phyloP scores from a whole-genome alignment of 2,888 invertebrate species.

The Aphrophora alni region DNA sequence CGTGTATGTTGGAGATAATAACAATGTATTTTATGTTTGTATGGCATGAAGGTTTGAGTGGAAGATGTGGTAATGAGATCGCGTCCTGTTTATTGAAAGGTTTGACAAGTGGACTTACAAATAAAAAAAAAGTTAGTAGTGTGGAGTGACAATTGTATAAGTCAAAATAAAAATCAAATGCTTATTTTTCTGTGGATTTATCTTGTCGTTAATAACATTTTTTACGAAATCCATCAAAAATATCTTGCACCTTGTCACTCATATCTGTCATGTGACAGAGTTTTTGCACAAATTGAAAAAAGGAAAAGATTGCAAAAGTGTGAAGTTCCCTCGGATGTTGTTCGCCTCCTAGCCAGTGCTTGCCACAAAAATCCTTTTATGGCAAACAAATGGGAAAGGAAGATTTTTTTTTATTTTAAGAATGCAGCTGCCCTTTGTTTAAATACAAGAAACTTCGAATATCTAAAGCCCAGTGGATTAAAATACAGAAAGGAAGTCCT shows the following conservation, averaged over 20 bases:
- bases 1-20: constrained; percentile 45
- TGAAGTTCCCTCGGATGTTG: too few species aligned
- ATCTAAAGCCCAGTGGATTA: too few species aligned
- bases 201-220: not conserved
- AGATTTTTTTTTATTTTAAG: constrained; percentile 3
- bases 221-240: not conserved
- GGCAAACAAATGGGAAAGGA: not conserved
- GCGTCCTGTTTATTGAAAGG: not conserved
- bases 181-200: constrained; percentile 37
- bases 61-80: not conserved
- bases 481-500: too few species aligned
- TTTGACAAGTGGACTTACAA: constrained; percentile 8
- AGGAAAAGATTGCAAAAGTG: not conserved
- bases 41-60: constrained; percentile 7
- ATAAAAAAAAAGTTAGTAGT: constrained; percentile 28
- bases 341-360: too few species aligned
- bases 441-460: too few species aligned
- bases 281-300: too few species aligned
- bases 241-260: too few species aligned
- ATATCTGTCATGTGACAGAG: too few species aligned
- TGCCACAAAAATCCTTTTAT: too few species aligned
- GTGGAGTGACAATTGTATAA: not conserved
- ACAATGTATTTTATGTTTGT: constrained; percentile 43
- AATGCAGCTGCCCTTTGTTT: not conserved
- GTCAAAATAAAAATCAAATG: constrained; percentile 39